Evolutionary conservation across 2,113 vertebrate species (phyloP).

Genomic region (Pachyramphus minor): DNA sequence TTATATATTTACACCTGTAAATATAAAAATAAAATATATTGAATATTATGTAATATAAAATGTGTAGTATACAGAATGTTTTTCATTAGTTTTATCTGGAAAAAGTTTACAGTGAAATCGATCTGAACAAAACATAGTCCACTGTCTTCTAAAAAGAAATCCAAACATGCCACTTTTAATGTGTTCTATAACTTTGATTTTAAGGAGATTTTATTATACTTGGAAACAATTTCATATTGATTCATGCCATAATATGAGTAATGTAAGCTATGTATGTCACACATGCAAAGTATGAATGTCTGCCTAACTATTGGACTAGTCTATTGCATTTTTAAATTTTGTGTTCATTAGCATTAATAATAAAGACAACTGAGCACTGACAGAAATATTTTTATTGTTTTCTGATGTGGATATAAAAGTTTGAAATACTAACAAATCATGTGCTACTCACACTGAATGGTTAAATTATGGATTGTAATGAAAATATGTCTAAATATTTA

Average conservation of each 20-base stretch:
- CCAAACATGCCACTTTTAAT: neutral
- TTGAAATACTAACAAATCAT: neutral
- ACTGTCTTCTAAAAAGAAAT: neutral
- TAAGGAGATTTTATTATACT: neutral
- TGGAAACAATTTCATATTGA: neutral
- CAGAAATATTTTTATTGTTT: neutral
- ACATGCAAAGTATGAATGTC: neutral
- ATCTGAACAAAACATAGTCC: neutral
- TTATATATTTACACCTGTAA: neutral
- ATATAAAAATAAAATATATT: neutral
- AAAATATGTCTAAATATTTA: neutral
- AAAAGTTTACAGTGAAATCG: neutral
- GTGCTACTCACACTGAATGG: neutral
- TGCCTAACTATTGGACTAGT: neutral
- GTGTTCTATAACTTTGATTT: neutral
- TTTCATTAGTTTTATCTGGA: neutral
- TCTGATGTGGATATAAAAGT: neutral
- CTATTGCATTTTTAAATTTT: neutral
- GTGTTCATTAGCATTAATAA: neutral
- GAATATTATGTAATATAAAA: neutral
- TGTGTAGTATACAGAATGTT: neutral
- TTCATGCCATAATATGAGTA: neutral
- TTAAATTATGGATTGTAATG: neutral
- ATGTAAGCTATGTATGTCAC: neutral
- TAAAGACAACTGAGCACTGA: neutral